Base-by-base conservation (phyloP, 2,888 invertebrate species). In the Baccha elongata region DNA sequence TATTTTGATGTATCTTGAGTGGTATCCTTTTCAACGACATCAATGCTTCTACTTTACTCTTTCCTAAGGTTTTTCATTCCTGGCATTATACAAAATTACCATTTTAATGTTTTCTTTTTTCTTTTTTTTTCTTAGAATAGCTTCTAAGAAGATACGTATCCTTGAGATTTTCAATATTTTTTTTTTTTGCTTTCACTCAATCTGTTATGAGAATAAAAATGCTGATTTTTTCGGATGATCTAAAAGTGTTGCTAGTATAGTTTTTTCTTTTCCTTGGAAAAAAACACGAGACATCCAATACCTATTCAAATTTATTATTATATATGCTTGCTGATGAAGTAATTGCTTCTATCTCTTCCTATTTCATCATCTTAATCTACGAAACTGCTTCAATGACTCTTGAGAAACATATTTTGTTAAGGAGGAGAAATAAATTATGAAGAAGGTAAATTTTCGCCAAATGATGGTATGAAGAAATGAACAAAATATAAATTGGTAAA, bases 1-100 rank as follows among this genome's bases (percentile, higher is more conserved):
- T 50, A 60, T 64, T 62, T 53, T 60, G 15, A 72, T 48, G 44
- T 40, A 55, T 40, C 55, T 76, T 48, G 44, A 40, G 26, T 32
- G 53, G 69, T 76, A 76, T 69, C 62, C 69, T 69, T 64, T 69
- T 64, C 64, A 71, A 71, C 21, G 35, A 35, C 53, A 19, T 37
- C 37, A 37, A 37, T 52, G 15, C 15, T 32, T 17, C 1, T 17
- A 10, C 17, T 11, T 11, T 3, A 4, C 29, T 32, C 3, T 1
- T 10, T 0, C 4, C 1, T 8, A n/a, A 13, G n/a, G 1, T 50
- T n/a, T 29, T 15, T 13, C n/a, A n/a, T n/a, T n/a, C 10, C 11
- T 50, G 26, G 3, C 13, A 15, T 15, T 29, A 29, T 15, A 48
- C 48, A 50, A 50, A 50, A 52, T 52, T 29, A 29, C 50, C 29